Base-by-base conservation (phyloP, 2,797 vertebrate genomes). In the Borostomias antarcticus region DNA sequence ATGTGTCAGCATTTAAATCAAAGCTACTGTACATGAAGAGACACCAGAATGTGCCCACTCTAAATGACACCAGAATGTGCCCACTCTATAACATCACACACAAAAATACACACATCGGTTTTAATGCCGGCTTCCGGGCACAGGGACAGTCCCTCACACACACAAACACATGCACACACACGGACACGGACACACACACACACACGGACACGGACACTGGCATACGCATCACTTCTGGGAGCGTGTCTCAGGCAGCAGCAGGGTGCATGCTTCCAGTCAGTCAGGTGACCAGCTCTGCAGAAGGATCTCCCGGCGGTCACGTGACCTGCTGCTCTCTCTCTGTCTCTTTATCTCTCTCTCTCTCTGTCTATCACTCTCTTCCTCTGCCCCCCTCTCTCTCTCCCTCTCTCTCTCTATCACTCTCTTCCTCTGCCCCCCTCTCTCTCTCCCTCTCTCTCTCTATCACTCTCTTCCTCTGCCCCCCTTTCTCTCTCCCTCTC, bases 171-270 rank as follows among this genome's bases (percentile, higher is more conserved):
- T 29, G 17, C 60, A 62, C 47, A 52, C 29, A 63, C 4, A 52
- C n/a, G 13, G 2, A 51, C 33, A 53, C 8, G 11, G 21, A n/a
- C n/a, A 43, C 48, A 13, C 5, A 23, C 30, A 62, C 2, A 45
- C 5, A 33, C 1, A 26, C 51, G 19, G 1, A 33, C 17, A 30
- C 13, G n/a, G 13, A 45, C 43, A 48, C 45, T 17, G 13, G 7
- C 47, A 21, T 3, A n/a, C n/a, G n/a, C n/a, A n/a, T 82, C 64
- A 83, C 76, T 89, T 89, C 83, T 85, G 80, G 88, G 85, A 89
- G 89, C 64, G 10, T 2, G 53, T 78, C 64, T 85, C 54, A 74
- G 53, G 73, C 80, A 65, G 73, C 80, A 65, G 76, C 70, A 64
- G 58, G 68, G 57, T 73, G 74, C 64, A 15, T 9, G 9, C 71